phyloP scores from a whole-genome alignment of 2,888 invertebrate species.

The Carabus problematicus region DNA sequence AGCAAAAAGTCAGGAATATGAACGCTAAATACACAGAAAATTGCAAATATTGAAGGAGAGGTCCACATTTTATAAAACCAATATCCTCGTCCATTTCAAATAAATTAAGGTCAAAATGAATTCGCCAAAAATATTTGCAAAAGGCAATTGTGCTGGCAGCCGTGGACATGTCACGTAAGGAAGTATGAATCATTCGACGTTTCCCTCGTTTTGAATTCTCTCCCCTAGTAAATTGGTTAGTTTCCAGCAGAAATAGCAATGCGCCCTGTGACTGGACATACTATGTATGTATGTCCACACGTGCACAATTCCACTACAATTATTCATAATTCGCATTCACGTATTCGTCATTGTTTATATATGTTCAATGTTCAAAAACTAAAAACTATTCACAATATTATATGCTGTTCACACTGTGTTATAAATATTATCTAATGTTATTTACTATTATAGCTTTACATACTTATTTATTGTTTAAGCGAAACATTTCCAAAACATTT shows the following conservation, averaged over 20 bases:
- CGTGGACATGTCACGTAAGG: conserved; percentile 47
- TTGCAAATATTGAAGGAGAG: conserved; percentile 46
- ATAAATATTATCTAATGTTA: background rate
- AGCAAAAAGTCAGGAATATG: no score
- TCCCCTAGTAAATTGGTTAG: conserved; percentile 47
- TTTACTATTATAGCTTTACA: no score
- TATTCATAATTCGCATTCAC: conserved; percentile 4
- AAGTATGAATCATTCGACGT: conserved; percentile 57
- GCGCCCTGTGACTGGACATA: no score
- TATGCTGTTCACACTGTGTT: background rate
- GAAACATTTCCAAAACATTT: no score
- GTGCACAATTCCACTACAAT: no score
- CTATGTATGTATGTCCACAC: no score
- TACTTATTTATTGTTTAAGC: no score
- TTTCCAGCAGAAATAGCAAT: conserved; percentile 3
- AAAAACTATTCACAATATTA: background rate
- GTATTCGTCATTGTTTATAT: conserved; percentile 6
- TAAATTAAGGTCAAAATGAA: background rate
- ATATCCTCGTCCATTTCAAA: conserved; percentile 42
- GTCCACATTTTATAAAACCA: conserved; percentile 33
- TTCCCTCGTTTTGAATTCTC: conserved; percentile 56
- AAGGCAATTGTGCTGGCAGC: background rate
- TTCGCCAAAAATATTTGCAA: background rate
- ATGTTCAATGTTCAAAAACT: background rate
- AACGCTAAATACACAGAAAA: no score